A percentile compares a stretch with the other conserved stretches of the same genome.
Conservation (phyloP, 2,888 invertebrate species). For the Andrena bicolor region DNA sequence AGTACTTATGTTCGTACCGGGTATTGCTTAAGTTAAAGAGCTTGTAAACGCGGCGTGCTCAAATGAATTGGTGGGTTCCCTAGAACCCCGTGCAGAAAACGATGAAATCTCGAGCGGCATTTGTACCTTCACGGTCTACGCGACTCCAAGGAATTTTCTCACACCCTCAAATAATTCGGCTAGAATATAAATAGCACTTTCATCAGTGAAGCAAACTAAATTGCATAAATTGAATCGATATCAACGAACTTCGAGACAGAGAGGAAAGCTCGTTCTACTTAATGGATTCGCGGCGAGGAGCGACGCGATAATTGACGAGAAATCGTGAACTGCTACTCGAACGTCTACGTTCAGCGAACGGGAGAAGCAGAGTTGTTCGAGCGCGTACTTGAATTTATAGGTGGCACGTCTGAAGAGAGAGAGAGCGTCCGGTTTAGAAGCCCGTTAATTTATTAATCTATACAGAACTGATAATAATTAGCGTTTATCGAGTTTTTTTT, state of each 20-base stretch:
- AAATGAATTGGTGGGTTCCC: conserved; percentile 23
- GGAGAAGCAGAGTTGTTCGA: conserved; percentile 2
- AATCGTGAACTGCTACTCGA: conserved; percentile 3
- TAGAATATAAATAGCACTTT: background rate
- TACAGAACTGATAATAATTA: conserved; percentile 80
- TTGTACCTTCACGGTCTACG: background rate
- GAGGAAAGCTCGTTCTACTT: background rate
- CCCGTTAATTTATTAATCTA: conserved; percentile 81
- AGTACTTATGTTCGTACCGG: conserved; percentile 71
- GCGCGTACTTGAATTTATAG: conserved; percentile 42
- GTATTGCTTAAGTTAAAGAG: conserved; percentile 77
- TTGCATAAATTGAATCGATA: background rate
- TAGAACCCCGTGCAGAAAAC: background rate
- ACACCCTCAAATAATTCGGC: background rate
- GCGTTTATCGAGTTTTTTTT: conserved; percentile 53
- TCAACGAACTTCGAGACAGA: background rate
- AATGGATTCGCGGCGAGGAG: background rate
- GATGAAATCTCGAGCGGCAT: background rate
- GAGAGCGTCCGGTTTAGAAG: conserved; percentile 80
- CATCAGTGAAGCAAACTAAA: background rate
- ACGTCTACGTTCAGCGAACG: background rate
- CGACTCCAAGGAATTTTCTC: background rate
- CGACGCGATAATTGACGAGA: conserved; percentile 19
- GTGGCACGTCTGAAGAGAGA: conserved; percentile 60
- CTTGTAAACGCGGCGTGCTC: conserved; percentile 76